phyloP scores from a whole-genome alignment of 2,797 vertebrate genomes.

The Tenualosa thibaudeaui region DNA sequence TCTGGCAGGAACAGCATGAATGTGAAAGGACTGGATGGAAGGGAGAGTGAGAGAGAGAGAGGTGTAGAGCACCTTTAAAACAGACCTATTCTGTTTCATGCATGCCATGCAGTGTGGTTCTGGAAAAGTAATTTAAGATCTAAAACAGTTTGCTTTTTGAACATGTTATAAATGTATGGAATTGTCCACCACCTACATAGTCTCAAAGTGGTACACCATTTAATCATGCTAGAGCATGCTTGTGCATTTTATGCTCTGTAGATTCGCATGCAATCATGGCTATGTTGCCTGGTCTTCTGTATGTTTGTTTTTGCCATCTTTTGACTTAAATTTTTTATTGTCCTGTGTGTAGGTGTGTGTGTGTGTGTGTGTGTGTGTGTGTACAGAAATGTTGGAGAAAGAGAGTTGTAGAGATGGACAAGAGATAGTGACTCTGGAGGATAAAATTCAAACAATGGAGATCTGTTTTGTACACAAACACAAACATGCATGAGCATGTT shows the following conservation, averaged over 20 bases:
- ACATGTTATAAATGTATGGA: too few relatives aligned
- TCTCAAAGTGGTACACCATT: neutral
- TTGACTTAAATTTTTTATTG: neutral
- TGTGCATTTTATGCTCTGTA: neutral
- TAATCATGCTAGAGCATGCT: neutral
- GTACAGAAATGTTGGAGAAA: constrained; percentile 13
- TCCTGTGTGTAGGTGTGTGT: neutral
- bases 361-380: neutral
- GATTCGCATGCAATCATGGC: neutral
- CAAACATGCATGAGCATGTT: neutral
- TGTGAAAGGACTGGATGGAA: constrained; percentile 16
- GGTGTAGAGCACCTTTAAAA: neutral
- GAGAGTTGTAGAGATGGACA: constrained; percentile 8
- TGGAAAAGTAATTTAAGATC: neutral
- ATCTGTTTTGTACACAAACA: constrained; percentile 8
- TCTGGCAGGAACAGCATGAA: neutral
- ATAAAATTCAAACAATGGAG: neutral
- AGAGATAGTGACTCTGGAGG: neutral
- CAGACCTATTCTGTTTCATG: neutral
- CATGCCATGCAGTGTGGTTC: neutral
- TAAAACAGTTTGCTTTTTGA: too few relatives aligned
- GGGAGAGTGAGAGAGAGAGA: neutral
- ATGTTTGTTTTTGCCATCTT: too few relatives aligned
- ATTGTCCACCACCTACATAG: neutral
- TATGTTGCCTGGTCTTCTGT: too few relatives aligned